A percentile compares a stretch with the other conserved stretches of the same genome.
phyloP scores from a whole-genome alignment of 2,888 invertebrate species.

The Microplitis deprimator region DNA sequence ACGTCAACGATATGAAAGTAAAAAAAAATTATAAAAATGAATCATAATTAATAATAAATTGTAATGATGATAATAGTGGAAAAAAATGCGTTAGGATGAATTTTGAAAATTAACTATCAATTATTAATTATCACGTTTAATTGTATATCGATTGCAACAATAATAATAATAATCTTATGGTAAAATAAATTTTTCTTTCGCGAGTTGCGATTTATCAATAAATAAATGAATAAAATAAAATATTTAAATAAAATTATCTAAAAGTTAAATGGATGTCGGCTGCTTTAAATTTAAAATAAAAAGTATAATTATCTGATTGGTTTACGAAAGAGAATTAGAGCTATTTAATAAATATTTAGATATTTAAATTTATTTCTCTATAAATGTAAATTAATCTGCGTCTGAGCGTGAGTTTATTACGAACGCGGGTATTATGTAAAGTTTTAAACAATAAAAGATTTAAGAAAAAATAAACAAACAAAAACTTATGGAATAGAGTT shows the following conservation, averaged over 20 bases:
- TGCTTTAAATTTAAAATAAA: constrained; percentile 24
- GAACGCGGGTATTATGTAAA: constrained; percentile 36
- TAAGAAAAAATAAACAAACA: neutral
- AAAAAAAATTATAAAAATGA: constrained; percentile 17
- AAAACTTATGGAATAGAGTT: constrained; percentile 18
- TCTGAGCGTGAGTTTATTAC: constrained; percentile 30
- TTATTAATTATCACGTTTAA: neutral
- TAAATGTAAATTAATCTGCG: constrained; percentile 53
- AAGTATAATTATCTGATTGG: constrained; percentile 9
- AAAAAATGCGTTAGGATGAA: neutral
- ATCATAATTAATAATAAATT: constrained; percentile 8
- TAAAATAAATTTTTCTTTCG: constrained; percentile 12
- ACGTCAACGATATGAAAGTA: constrained; percentile 29
- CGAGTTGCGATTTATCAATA: constrained; percentile 32
- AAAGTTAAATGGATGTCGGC: constrained; percentile 30
- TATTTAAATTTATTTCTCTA: constrained; percentile 48
- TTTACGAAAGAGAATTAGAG: neutral
- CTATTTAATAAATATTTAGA: neutral
- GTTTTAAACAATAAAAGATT: constrained; percentile 2
- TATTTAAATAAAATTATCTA: constrained; percentile 11
- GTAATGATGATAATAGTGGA: neutral
- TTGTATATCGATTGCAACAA: constrained; percentile 7
- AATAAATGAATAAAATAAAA: constrained; percentile 22
- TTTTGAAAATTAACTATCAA: neutral
- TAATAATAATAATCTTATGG: neutral